phyloP scores from a whole-genome alignment of 2,797 vertebrate species.

The Microctenopoma lineatum region DNA sequence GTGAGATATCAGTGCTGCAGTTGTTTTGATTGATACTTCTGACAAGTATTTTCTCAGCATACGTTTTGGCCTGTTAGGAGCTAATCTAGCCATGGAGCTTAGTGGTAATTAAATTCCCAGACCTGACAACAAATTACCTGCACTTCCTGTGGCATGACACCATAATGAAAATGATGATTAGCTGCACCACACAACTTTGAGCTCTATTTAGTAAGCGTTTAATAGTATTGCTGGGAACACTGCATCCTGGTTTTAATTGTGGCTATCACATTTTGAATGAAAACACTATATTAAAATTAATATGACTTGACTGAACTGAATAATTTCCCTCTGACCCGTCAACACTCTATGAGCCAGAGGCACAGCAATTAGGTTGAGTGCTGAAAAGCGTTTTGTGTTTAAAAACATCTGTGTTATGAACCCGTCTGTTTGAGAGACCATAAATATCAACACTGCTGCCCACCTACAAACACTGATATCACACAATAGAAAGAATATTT shows the following conservation, averaged over 20 bases:
- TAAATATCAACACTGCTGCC: not conserved
- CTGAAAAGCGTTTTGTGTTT: not conserved
- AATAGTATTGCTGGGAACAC: not conserved
- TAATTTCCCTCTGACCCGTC: not conserved
- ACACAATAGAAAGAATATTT: conserved; percentile 9
- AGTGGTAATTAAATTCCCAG: conserved; percentile 1
- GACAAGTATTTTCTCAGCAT: not conserved
- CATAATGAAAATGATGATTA: not conserved
- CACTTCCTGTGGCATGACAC: not conserved
- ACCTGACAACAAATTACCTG: not conserved
- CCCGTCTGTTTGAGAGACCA: not conserved
- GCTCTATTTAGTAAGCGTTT: not conserved
- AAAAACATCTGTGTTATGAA: not conserved
- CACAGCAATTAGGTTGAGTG: not conserved
- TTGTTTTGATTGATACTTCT: not conserved
- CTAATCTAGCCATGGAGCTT: not conserved
- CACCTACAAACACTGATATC: conserved; percentile 15
- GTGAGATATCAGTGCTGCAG: not conserved
- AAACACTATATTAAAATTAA: not conserved
- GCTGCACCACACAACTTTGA: not conserved
- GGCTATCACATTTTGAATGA: not conserved
- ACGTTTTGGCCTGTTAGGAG: not conserved
- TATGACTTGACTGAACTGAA: not conserved
- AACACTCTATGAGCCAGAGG: not conserved
- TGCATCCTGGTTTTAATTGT: not conserved